Evolutionary conservation across 2,888 invertebrate genomes (phyloP).

Genomic region (Polymixis flavicincta): DNA sequence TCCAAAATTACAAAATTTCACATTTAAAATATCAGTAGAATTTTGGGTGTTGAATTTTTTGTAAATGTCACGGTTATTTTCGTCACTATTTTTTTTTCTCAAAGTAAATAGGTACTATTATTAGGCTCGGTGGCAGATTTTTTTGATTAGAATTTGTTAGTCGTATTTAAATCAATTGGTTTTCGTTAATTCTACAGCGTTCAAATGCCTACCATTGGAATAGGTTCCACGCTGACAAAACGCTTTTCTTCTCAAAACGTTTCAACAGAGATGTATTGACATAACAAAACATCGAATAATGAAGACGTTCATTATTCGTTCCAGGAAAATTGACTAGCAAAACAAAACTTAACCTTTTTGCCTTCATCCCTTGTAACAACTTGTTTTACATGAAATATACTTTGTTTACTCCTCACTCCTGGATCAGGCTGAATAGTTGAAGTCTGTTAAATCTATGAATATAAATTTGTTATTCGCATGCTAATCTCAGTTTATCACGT

Average conservation of each 20-base stretch:
- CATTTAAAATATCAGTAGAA: no score
- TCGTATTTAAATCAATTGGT: background rate
- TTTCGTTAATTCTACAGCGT: background rate
- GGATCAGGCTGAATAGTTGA: constrained; percentile 30
- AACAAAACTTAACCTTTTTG: constrained; percentile 10
- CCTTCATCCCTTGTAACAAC: constrained; percentile 24
- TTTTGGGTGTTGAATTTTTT: no score
- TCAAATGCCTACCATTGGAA: background rate
- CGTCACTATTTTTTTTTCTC: background rate
- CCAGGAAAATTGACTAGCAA: constrained; percentile 8
- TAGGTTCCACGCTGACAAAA: background rate
- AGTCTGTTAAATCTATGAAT: constrained; percentile 62
- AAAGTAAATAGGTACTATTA: background rate
- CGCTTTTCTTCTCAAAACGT: background rate
- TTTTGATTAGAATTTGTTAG: background rate
- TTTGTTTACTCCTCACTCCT: constrained; percentile 18
- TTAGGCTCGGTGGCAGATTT: background rate
- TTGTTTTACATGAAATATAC: constrained; percentile 33
- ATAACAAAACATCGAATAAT: constrained; percentile 20
- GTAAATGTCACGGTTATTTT: background rate
- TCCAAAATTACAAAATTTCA: no score
- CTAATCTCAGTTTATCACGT: constrained; percentile 61
- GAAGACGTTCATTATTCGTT: constrained; percentile 13
- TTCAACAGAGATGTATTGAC: constrained; percentile 6
- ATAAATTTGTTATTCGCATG: constrained; percentile 62